Conservation (phyloP, 2,113 vertebrate species). For the Myiopsitta monachus region DNA sequence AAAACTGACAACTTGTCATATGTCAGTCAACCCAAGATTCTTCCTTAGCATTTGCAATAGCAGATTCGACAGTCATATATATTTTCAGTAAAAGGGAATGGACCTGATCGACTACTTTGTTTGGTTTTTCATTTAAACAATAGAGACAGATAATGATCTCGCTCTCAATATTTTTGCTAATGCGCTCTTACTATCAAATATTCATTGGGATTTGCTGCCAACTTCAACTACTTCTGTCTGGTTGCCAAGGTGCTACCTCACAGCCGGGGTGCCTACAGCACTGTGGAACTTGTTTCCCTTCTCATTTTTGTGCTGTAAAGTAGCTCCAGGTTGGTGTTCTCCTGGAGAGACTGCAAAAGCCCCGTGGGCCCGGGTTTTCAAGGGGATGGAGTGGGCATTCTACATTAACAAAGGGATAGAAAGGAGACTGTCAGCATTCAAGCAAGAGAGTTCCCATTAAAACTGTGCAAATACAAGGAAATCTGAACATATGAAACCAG, state of each 20-base stretch:
- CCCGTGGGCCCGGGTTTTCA: not conserved
- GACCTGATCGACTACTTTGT: not conserved
- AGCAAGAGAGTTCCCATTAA: not conserved
- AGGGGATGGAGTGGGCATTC: not conserved
- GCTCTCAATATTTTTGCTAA: not conserved
- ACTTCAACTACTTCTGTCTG: not conserved
- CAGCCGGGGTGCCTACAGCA: not conserved
- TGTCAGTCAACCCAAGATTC: not conserved
- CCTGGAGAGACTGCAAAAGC: not conserved
- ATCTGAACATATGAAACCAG: not conserved
- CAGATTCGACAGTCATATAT: rapidly evolving
- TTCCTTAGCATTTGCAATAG: not conserved
- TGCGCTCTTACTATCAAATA: not conserved
- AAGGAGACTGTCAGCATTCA: not conserved
- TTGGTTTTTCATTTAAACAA: not conserved
- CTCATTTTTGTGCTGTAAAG: not conserved
- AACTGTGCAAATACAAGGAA: not conserved
- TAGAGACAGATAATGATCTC: not conserved
- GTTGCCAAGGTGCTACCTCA: not conserved
- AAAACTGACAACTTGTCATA: not conserved
- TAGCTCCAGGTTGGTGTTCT: not conserved
- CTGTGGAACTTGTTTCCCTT: not conserved
- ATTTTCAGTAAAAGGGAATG: not conserved
- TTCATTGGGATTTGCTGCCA: not conserved
- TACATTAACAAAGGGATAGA: not conserved